Conservation (phyloP, 2,113 vertebrate genomes). For the Cochlearius cochlearius region DNA sequence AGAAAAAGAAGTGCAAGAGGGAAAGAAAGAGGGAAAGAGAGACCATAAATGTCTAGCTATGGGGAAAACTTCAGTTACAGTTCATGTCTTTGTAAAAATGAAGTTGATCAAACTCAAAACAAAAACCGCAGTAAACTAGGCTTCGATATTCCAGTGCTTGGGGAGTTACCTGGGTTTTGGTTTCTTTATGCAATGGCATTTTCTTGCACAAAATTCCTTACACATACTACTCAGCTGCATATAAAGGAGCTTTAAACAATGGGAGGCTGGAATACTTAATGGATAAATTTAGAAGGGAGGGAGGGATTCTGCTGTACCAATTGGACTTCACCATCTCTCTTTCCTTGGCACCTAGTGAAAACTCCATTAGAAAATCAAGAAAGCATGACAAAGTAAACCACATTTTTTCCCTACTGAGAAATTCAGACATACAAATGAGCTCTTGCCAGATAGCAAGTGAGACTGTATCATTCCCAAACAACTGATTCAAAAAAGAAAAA, state of each 20-base stretch:
- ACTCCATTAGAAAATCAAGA: slow-evolving; percentile 15
- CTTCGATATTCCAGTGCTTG: not conserved
- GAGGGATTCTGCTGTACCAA: not conserved
- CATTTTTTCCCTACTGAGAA: not conserved
- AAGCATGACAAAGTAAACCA: slow-evolving; percentile 9
- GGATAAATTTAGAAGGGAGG: not conserved
- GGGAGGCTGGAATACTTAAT: not conserved
- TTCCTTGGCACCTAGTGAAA: not conserved
- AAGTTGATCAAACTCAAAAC: not conserved
- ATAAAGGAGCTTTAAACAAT: not conserved
- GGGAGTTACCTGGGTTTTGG: not conserved
- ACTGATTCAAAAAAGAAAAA: not conserved
- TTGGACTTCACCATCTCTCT: not conserved
- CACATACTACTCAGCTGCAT: not conserved
- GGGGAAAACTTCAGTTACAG: not conserved
- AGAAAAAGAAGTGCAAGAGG: not conserved
- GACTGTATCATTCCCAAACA: slow-evolving; percentile 11
- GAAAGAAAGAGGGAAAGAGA: not conserved
- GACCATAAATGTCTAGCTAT: not conserved
- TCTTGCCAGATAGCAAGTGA: slow-evolving; percentile 16
- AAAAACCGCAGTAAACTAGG: not conserved
- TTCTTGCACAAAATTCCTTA: not conserved
- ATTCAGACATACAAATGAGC: not conserved
- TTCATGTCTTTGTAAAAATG: not conserved
- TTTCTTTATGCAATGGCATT: not conserved